Evolutionary conservation across 1,140 invertebrate species (phyloP).

Genomic region (Drosophila trapezifrons): DNA sequence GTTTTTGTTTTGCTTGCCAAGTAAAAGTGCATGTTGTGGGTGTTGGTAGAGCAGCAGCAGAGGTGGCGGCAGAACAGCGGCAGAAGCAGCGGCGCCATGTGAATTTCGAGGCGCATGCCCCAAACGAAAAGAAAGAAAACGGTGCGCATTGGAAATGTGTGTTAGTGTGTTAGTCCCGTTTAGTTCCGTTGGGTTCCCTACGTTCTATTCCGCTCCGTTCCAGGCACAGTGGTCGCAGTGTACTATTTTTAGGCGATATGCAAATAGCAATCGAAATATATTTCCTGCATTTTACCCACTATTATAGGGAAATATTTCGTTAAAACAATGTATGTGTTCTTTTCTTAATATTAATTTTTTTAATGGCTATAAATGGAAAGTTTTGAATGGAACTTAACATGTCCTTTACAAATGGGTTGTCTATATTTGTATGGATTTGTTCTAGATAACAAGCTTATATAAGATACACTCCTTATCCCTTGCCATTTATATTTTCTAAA

Average conservation of each 20-base stretch:
- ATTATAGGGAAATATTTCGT: neutral
- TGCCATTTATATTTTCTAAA: neutral
- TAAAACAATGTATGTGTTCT: neutral
- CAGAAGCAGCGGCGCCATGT: slow-evolving; percentile 33
- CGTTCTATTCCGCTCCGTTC: slow-evolving; percentile 51
- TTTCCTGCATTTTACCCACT: neutral
- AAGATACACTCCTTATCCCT: neutral
- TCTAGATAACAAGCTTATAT: neutral
- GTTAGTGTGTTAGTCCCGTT: slow-evolving; percentile 73
- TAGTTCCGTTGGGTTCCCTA: slow-evolving; percentile 12
- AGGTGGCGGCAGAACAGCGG: slow-evolving; percentile 8
- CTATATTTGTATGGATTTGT: too few species aligned
- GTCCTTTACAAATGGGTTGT: too few species aligned
- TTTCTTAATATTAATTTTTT: too few species aligned
- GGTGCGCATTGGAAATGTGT: slow-evolving; percentile 74
- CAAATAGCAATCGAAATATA: neutral
- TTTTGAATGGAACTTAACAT: too few species aligned
- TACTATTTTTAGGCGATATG: slow-evolving; percentile 18
- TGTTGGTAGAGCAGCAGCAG: slow-evolving; percentile 23
- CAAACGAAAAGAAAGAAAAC: slow-evolving; percentile 35
- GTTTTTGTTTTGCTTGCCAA: slow-evolving; percentile 61
- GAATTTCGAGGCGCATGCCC: slow-evolving; percentile 57
- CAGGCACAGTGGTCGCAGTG: slow-evolving; percentile 60
- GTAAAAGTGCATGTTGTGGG: slow-evolving; percentile 56
- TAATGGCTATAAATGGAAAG: neutral